These are phyloP conservation scores for Mormyrops attenuatus DNA, from an alignment of 2,797 vertebrate species.

Conservation along the genomic window DNA sequence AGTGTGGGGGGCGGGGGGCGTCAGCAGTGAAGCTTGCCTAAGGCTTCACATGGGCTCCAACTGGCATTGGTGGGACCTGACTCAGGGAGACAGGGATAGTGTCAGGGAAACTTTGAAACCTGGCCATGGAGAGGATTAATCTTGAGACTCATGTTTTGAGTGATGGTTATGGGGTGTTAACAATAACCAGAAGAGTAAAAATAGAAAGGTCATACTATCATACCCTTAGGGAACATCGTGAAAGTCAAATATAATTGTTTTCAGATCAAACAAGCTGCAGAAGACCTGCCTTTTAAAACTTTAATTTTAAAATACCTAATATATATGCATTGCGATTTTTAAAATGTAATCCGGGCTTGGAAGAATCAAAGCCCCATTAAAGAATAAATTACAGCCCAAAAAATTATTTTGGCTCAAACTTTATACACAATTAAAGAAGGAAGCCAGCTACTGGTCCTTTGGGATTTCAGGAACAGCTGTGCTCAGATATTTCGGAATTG, in stretches of 20 bases:
- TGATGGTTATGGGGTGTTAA: background rate
- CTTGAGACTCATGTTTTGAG: background rate
- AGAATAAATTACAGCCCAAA: slow-evolving; percentile 36
- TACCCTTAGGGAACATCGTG: background rate
- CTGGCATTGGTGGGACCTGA: background rate
- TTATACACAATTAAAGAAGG: slow-evolving; percentile 59
- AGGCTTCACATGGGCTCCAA: background rate
- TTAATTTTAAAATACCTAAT: slow-evolving; percentile 47
- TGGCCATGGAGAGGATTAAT: background rate
- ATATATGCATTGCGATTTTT: slow-evolving; percentile 46
- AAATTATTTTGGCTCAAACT: slow-evolving; percentile 49
- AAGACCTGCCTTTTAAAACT: slow-evolving; percentile 41
- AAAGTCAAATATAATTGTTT: slow-evolving; percentile 11
- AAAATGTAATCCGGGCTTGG: slow-evolving; percentile 32
- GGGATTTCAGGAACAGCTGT: slow-evolving; percentile 58
- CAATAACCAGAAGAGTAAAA: background rate
- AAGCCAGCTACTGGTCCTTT: slow-evolving; percentile 36
- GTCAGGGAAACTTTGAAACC: background rate
- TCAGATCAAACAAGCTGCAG: background rate
- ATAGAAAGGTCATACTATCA: background rate
- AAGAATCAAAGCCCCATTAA: slow-evolving; percentile 47
- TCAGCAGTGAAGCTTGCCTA: background rate
- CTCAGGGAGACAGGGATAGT: background rate
- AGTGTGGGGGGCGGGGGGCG: background rate
- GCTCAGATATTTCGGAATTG: slow-evolving; percentile 20